Evolutionary conservation across 2,113 vertebrate genomes (phyloP), one percentile per base, ranked within the genome.

Genomic region (Rhipidura dahli): DNA sequence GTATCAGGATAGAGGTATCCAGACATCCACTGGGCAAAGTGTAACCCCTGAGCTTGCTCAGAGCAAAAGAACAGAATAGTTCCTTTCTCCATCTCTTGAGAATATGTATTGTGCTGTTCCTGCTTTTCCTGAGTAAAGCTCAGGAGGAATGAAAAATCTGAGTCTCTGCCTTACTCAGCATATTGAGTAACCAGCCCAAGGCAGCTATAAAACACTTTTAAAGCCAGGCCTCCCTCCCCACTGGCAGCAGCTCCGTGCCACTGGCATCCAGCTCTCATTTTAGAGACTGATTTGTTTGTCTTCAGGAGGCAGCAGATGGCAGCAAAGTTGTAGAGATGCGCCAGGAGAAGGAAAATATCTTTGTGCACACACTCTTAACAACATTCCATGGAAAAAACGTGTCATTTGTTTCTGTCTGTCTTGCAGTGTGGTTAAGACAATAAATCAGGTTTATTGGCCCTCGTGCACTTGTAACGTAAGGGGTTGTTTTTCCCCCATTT

Each of bases 261-360:
- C 81, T 57, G 83, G 86, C 90, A 83, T 81, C 72, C 80, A 93
- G 80, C 92, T 91, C 77, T 90, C 83, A 56, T 86, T 96, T 93
- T 47, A 78, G 37, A 80, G 40, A 88, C 59, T 89, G 72, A 79
- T 94, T 92, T 96, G 71, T 86, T 96, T 95, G 95, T 94, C 87
- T 78, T 87, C 76, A 45, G 13, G 49, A 96, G 92, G 96, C 98
- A 98, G 97, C 93, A 98, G 97, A 95, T 97, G 97, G 97, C 97
- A 97, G 97, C 97, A 98, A 96, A 97, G 97, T 81, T 96, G 95
- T 96, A 93, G 75, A 83, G 79, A 96, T 95, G 85, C 3, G 94
- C 86, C 93, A 82, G 76, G 83, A 84, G 80, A 80, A 77, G 80
- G 92, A 94, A 96, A 94, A 93, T 92, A 64, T 86, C 88, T 80